Base-by-base conservation (phyloP, 2,113 vertebrate species). In the Tylochromis polylepis region DNA sequence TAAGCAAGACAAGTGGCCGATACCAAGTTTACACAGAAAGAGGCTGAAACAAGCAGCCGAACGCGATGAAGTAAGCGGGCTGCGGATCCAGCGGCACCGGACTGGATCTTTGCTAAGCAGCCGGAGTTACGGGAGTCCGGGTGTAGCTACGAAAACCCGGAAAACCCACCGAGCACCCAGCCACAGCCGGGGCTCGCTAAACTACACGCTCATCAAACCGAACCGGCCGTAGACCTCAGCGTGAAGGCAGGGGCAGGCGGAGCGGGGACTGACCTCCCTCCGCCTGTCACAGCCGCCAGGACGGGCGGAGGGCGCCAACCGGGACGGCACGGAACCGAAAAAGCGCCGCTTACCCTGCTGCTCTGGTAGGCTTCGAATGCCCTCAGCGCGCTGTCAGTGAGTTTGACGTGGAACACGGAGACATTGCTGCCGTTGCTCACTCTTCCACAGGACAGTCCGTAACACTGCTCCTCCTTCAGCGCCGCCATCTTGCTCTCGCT, bases 401-500 rank as follows among this genome's bases (percentile, higher is more conserved):
- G 97, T 96, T 99, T 99, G 85, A 98, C 98, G 95, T 99, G 98
- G 86, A 98, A 97, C 82, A 98, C 97, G 46, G 98, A 98, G 93
- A 98, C 95, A 93, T 96, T 97, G 94, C 96, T 97, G 85, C 97
- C 97, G 84, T 97, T 97, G 96, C 97, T 97, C 93, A 98, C 97
- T 95, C 97, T 97, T 90, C 98, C 98, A 96, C 98, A 99, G 95
- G 98, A 98, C 97, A 99, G 96, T 95, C 97, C 98, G 95, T 98
- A 99, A 95, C 97, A 97, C 97, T 96, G 97, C 96, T 97, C 97
- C 97, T 98, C 97, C 97, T 98, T 97, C 97, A 99, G 96, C 95
- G 98, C 97, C 98, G 98, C 98, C 98, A 98, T 99, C 97, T 99
- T 98, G 96, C 97, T 96, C 96, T 96, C 97, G 96, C 97, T 96